Base-by-base conservation (phyloP, 2,113 vertebrate species). In the Tetraodon nigroviridis region DNA sequence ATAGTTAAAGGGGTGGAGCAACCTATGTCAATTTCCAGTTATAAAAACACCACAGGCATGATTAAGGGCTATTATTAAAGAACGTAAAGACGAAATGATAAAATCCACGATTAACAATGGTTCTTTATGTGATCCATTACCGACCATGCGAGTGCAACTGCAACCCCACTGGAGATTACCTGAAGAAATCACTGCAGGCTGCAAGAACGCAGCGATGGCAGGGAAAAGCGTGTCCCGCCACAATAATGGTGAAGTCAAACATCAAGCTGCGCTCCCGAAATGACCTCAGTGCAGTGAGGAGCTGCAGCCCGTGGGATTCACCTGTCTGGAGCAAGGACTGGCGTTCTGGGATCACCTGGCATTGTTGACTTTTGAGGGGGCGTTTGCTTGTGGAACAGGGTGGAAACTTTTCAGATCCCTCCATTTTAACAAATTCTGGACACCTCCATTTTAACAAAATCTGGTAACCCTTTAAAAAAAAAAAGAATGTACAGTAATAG, bases 111-210 rank as follows among this genome's bases (percentile, higher is more conserved):
- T 37, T 7, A 37, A 37, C 32, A 10, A 37, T 37, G 29, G 8
- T 32, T 10, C 29, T 7, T 32, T 4, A 32, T 6, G 29, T 32
- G 6, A 32, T 7, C 8, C 32, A 11, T 37, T 12, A 37, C 12
- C 32, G 5, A 37, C 8, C 32, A 37, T 37, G 32, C 32, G 12
- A 37, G 11, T 12, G 2, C 32, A 37, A 12, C 3, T 37, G 8
- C 32, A 11, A 17, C 44, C 15, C 44, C 17, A n/a, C 11, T 41
- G 14, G 15, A 67, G 19, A 57, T 21, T 67, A 97, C 95, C 93
- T 97, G 91, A 99, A 98, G 88, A 99, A 99, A 86, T 99, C 95
- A 85, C 96, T 99, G 87, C 93, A 94, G 1, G 95, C 95, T 24
- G 95, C 94, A 62, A 98, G 89, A 63, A 99, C 94, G 81, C 95